Conservation (phyloP, 2,888 invertebrate species). For the Lymantria monacha region DNA sequence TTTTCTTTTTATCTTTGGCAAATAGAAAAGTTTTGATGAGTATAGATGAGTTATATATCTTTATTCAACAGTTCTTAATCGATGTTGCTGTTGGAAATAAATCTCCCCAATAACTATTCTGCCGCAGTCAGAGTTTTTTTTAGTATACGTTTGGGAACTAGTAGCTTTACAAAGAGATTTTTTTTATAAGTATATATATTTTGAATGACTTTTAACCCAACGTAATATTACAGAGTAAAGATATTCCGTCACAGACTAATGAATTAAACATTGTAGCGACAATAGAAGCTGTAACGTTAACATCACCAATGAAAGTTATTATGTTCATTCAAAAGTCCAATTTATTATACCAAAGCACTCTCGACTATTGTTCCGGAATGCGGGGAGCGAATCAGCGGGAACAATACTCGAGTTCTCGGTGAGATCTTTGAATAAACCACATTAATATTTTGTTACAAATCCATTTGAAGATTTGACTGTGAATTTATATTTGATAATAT, state of each 20-base stretch:
- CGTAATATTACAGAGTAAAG: conserved; percentile 7
- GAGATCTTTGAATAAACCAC: conserved; percentile 10
- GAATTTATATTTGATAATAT: not conserved
- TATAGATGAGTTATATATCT: too few species aligned
- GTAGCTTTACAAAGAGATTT: too few species aligned
- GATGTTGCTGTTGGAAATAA: too few species aligned
- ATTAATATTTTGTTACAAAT: conserved; percentile 18
- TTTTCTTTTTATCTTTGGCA: too few species aligned
- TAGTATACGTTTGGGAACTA: too few species aligned
- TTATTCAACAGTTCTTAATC: too few species aligned
- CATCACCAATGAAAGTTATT: conserved; percentile 49
- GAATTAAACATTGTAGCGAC: conserved; percentile 38
- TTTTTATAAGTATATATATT: too few species aligned
- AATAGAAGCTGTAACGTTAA: conserved; percentile 40
- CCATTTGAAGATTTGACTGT: conserved; percentile 13
- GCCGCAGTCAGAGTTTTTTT: too few species aligned
- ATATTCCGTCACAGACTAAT: conserved; percentile 34
- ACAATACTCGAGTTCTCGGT: conserved; percentile 17
- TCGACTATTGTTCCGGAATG: conserved; percentile 42
- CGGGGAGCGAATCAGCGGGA: conserved; percentile 21
- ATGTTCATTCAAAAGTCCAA: conserved; percentile 40
- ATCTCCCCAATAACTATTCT: too few species aligned
- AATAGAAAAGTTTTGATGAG: too few species aligned
- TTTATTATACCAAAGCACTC: conserved; percentile 51
- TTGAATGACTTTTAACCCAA: too few species aligned